phyloP scores from a whole-genome alignment of 2,797 vertebrate genomes.

The Pristis pectinata region DNA sequence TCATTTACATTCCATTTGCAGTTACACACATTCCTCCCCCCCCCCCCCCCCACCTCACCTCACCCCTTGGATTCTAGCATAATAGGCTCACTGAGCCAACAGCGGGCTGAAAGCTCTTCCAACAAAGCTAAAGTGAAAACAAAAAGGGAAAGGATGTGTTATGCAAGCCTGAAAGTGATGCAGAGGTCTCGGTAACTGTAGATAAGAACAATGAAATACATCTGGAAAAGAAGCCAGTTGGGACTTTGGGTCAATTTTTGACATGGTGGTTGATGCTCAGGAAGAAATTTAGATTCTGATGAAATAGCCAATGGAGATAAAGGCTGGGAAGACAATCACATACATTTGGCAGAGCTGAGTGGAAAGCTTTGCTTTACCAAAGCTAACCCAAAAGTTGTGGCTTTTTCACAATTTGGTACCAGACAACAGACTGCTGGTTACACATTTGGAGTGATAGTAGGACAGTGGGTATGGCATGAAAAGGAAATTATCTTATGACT shows the following conservation, averaged over 20 bases:
- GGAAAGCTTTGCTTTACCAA: not conserved
- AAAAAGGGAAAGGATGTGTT: not conserved
- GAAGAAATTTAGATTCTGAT: not conserved
- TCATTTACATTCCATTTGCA: not conserved
- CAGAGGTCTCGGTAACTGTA: not conserved
- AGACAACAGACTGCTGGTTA: not conserved
- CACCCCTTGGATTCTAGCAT: not conserved
- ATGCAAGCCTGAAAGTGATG: not conserved
- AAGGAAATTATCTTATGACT: not conserved
- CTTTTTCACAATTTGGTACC: not conserved
- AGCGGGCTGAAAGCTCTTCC: not conserved
- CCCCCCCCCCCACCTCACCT: not conserved
- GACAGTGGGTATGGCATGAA: not conserved
- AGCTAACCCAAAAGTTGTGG: not conserved
- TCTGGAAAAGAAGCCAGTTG: not conserved
- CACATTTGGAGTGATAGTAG: too few relatives aligned
- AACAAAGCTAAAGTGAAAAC: not conserved
- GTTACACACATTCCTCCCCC: too few relatives aligned
- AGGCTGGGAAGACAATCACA: not conserved
- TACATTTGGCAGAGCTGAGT: not conserved
- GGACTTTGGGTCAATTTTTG: not conserved
- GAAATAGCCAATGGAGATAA: not conserved
- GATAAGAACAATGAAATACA: not conserved
- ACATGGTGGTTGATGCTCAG: not conserved
- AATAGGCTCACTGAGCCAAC: not conserved